Base-by-base conservation (phyloP, 2,113 vertebrate genomes). In the Hypanus sabinus region DNA sequence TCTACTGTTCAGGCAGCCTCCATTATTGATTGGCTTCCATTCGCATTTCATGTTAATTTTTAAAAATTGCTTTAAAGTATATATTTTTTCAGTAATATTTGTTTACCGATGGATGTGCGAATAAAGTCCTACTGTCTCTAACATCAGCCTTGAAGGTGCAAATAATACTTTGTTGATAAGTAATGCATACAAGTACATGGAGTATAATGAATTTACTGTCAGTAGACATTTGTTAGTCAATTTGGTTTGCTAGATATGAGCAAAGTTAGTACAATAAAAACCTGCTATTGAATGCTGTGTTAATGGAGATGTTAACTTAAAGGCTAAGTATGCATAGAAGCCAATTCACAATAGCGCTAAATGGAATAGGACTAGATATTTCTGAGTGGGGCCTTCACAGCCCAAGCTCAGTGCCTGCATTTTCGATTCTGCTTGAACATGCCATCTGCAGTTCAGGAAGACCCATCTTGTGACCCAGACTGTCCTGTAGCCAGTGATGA, bases 71-170 rank as follows among this genome's bases (percentile, higher is more conserved):
- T 71, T 38, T 55, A 71, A 12, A 73, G 55, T 93, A 27, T 87
- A 90, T 65, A 46, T 73, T 93, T 92, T 73, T 73, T 55, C 38
- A 75, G 38, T 73, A 93, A 93, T 73, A 73, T 75, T 90, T 90
- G 46, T 55, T 55, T 24, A 93, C 91, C 71, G 68, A 38, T 83
- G 0, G 38, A 60, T 73, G 91, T 46, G n/a, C n/a, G 2, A 11
- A 90, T 38, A 92, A 92, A 38, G 90, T 92, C n/a, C 12, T 46
- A 65, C 85, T 24, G 33, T 90, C 38, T 33, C 73, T 75, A 36
- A 70, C 33, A 93, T 73, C 10, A 36, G 5, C 14, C 91, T 30
- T 75, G 70, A 30, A 93, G 20, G 91, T 30, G 27, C 68, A 93
- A 93, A 30, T 38, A 93, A 46, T 9, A 55, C 22, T 38, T 22